Conservation (phyloP, 1,140 invertebrate species). For the Choristoneura fumiferana region DNA sequence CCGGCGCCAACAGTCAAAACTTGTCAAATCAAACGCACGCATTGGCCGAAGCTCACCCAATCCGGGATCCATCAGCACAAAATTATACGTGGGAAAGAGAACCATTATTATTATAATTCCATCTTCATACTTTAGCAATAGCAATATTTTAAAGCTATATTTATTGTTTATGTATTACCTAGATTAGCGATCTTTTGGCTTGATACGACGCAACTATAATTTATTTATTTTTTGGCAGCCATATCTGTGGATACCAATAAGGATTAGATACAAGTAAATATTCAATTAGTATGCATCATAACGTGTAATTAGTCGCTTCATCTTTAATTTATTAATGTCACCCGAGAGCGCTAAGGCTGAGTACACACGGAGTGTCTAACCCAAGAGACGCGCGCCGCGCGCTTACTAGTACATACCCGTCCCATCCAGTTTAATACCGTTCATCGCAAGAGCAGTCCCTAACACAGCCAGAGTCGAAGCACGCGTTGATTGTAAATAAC, state of each 20-base stretch:
- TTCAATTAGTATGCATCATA: slow-evolving; percentile 49
- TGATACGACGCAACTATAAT: slow-evolving; percentile 11
- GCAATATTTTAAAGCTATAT: slow-evolving; percentile 34
- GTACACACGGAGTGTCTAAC: slow-evolving; percentile 13
- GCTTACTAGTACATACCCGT: too few species aligned
- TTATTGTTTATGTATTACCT: slow-evolving; percentile 39
- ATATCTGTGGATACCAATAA: slow-evolving; percentile 59
- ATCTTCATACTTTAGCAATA: too few species aligned
- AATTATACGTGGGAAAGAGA: too few species aligned
- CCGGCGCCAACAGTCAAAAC: not conserved
- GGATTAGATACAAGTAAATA: slow-evolving; percentile 60
- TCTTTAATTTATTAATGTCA: slow-evolving; percentile 38
- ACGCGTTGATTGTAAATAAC: slow-evolving; percentile 1
- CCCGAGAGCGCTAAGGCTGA: slow-evolving; percentile 10
- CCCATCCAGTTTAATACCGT: too few species aligned
- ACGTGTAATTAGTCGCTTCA: slow-evolving; percentile 43
- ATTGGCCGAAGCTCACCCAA: not conserved
- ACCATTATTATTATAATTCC: too few species aligned
- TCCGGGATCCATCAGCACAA: too few species aligned
- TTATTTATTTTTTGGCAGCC: slow-evolving; percentile 66
- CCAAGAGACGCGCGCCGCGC: not conserved
- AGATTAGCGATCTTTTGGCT: not conserved
- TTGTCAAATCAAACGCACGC: too few species aligned
- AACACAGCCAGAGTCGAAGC: not conserved
- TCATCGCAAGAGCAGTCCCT: too few species aligned